Conservation (phyloP, 2,888 invertebrate genomes). For the Chirona hameri region DNA sequence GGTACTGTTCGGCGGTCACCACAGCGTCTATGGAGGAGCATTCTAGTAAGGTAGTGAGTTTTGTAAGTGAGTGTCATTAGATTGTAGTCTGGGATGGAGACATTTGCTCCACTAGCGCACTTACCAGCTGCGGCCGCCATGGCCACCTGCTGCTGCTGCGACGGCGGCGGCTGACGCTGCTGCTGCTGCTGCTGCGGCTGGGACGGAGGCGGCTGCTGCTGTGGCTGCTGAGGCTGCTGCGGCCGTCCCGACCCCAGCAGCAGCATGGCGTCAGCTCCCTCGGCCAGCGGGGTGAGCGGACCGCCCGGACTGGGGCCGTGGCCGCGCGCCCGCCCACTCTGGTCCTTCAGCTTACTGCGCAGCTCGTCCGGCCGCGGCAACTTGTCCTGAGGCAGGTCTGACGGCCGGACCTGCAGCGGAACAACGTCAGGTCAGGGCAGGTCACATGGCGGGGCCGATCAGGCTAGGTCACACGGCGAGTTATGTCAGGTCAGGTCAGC, state of each 20-base stretch:
- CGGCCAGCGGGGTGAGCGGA: background rate
- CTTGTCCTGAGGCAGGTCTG: slow-evolving; percentile 32
- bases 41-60: no score
- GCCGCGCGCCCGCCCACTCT: slow-evolving; percentile 22
- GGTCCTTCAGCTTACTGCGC: slow-evolving; percentile 26
- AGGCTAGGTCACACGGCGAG: background rate
- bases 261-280: background rate
- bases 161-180: slow-evolving; percentile 30
- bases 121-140: background rate
- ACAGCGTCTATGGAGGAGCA: no score
- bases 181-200: slow-evolving; percentile 32
- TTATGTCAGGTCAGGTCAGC: no score
- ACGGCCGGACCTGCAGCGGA: background rate
- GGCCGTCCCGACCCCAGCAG: background rate
- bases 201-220: slow-evolving; percentile 12
- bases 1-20: no score
- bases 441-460: background rate
- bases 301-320: background rate
- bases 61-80: no score
- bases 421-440: background rate
- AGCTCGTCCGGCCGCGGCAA: slow-evolving; percentile 31
- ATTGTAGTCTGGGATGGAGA: no score
- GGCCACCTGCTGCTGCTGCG: slow-evolving; percentile 11
- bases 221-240: slow-evolving; percentile 9
- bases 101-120: background rate